Base-by-base conservation (phyloP, 2,888 invertebrate genomes). In the Leucophenga montana region DNA sequence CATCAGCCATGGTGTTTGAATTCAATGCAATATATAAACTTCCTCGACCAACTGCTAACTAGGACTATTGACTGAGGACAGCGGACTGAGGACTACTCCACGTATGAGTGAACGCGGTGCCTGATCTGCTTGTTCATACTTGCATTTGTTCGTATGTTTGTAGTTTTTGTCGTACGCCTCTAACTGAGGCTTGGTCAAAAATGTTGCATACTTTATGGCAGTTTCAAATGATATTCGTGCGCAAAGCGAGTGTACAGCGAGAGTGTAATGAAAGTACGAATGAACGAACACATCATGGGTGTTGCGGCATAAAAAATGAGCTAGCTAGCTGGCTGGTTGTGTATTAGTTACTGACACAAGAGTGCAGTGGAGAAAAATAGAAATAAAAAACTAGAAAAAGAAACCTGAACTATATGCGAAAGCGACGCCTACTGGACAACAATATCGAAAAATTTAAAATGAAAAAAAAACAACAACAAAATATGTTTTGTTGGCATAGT, bases 161-260 rank as follows among this genome's bases (percentile, higher is more conserved):
- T 16, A 11, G 50, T 50, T 50, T n/a, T 50, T 50, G 14, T 57
- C 27, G 56, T 27, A 57, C 20, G 3, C 31, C 20, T 18, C 56
- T 57, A 39, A 20, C 62, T 67, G 46, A 59, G 67, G 67, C 67
- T 68, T 66, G 78, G 73, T 69, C 75, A 74, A 67, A 82, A 83
- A 70, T 71, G 78, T 73, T 79, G 82, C 85, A 83, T 82, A 75
- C 74, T 85, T 82, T 76, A 83, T 83, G 78, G 71, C 70, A 53
- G 57, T 57, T 69, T 59, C 76, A 83, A 75, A 81, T 81, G 85
- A 77, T 79, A 83, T 82, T 81, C 83, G 82, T 77, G 78, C 74
- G 50, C 27, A 20, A 22, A 22, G 39, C 18, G 22, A 13, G 54
- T 50, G 3, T 39, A 39, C 22, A 16, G 53, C n/a, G 13, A 5